Percentiles rank a stretch among this genome's conserved stretches.
These are phyloP conservation scores for Polydrusus cervinus DNA, from an alignment of 2,888 invertebrate species.

Conservation along the genomic window DNA sequence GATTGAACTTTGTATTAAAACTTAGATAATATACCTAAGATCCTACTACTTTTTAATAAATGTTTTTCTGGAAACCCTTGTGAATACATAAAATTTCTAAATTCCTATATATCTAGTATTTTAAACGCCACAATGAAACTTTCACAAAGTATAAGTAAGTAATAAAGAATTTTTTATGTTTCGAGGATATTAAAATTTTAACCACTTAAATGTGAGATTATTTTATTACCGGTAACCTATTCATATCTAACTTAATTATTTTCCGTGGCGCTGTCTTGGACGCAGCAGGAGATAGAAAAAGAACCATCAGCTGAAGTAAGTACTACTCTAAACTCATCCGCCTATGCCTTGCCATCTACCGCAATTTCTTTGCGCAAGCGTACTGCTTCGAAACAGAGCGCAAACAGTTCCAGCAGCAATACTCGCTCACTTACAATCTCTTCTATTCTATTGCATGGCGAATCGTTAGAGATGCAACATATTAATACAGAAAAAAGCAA, in stretches of 20 bases:
- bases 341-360: slow-evolving; percentile 62
- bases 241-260: slow-evolving; percentile 56
- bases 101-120: no score
- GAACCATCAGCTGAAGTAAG: slow-evolving; percentile 69
- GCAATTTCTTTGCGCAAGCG: slow-evolving; percentile 62
- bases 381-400: slow-evolving; percentile 47
- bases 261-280: slow-evolving; percentile 63
- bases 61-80: no score
- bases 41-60: no score
- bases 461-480: slow-evolving; percentile 59
- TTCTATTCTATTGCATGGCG: slow-evolving; percentile 56
- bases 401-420: slow-evolving; percentile 48
- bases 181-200: background rate
- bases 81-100: no score
- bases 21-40: no score
- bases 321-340: slow-evolving; percentile 62
- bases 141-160: no score
- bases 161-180: background rate
- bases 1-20: background rate
- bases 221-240: slow-evolving; percentile 36
- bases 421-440: slow-evolving; percentile 39
- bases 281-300: slow-evolving; percentile 70
- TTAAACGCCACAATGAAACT: no score
- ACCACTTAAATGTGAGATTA: slow-evolving; percentile 29
- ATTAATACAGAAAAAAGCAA: slow-evolving; percentile 63